Percentiles rank a stretch among this genome's conserved stretches.
Conservation (phyloP, 2,888 invertebrate genomes). For the Ceratothoa steindachneri region DNA sequence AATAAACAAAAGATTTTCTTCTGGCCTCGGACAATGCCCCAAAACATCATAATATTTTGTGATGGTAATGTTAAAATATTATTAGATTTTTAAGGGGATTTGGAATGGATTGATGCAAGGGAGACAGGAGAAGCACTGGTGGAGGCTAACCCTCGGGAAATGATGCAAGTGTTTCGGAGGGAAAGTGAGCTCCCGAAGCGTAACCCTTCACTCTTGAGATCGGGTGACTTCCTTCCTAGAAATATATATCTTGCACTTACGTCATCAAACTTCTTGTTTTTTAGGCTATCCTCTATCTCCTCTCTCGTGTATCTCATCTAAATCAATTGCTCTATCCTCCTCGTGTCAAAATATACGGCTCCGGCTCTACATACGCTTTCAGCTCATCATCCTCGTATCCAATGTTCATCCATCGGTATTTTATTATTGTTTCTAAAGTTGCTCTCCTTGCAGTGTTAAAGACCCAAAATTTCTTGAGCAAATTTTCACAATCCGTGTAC, state of each 20-base stretch:
- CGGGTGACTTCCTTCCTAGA: constrained; percentile 80
- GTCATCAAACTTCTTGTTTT: constrained; percentile 96
- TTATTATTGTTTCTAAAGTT: constrained; percentile 80
- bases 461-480: constrained; percentile 98
- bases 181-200: constrained; percentile 92
- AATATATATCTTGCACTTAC: constrained; percentile 97
- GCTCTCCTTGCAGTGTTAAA: constrained; percentile 96
- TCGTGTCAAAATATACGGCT: constrained; percentile 91
- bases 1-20: no score
- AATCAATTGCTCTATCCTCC: constrained; percentile 93
- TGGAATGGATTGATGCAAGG: no score
- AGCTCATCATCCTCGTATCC: constrained; percentile 95
- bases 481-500: constrained; percentile 99
- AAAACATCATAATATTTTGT: no score
- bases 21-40: no score
- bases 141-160: constrained; percentile 49
- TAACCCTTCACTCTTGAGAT: constrained; percentile 93
- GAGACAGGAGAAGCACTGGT: no score
- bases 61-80: no score
- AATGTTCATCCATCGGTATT: constrained; percentile 99
- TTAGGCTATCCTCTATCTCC: constrained; percentile 94
- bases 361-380: constrained; percentile 92
- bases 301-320: constrained; percentile 92
- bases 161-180: constrained; percentile 72
- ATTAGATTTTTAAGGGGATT: no score